A percentile compares a stretch with the other conserved stretches of the same genome.
Evolutionary conservation across 2,888 invertebrate species (phyloP).

Genomic region (Aspidapion aeneum): DNA sequence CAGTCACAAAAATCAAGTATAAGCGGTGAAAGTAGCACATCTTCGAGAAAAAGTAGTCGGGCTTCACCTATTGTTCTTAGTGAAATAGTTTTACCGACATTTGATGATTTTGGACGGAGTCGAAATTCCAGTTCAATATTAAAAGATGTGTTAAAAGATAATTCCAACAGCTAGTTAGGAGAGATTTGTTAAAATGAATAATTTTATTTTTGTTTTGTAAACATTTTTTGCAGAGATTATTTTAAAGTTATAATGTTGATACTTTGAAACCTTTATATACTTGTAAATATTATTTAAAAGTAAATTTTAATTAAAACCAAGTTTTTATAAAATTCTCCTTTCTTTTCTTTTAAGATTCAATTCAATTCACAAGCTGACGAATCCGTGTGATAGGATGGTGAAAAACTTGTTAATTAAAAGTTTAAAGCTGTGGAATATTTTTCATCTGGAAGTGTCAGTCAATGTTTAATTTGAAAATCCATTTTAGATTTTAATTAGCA

Average conservation of each 20-base stretch:
- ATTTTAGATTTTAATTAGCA: slow-evolving; percentile 82
- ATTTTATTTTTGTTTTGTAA: no score
- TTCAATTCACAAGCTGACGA: slow-evolving; percentile 62
- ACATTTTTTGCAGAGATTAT: no score
- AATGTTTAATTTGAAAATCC: slow-evolving; percentile 54
- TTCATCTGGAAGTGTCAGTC: slow-evolving; percentile 55
- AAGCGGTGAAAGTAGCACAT: slow-evolving; percentile 23
- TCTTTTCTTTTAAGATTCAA: no score
- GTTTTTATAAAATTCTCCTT: no score
- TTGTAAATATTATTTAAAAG: no score
- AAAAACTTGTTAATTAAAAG: slow-evolving; percentile 90
- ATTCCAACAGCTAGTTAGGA: slow-evolving; percentile 22
- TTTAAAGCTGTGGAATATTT: slow-evolving; percentile 85
- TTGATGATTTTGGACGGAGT: slow-evolving; percentile 55
- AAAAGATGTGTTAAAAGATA: slow-evolving; percentile 60
- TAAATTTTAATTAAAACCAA: no score
- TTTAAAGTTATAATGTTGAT: no score
- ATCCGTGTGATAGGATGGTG: slow-evolving; percentile 73
- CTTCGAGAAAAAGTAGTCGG: slow-evolving; percentile 41
- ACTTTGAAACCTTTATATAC: no score
- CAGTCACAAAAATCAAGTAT: slow-evolving; percentile 18
- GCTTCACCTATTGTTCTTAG: slow-evolving; percentile 51
- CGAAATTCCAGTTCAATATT: slow-evolving; percentile 59
- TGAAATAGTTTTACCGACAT: slow-evolving; percentile 55
- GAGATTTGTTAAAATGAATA: no score